phyloP scores from a whole-genome alignment of 2,888 invertebrate species.

The Spatulosminthurus flaviceps region DNA sequence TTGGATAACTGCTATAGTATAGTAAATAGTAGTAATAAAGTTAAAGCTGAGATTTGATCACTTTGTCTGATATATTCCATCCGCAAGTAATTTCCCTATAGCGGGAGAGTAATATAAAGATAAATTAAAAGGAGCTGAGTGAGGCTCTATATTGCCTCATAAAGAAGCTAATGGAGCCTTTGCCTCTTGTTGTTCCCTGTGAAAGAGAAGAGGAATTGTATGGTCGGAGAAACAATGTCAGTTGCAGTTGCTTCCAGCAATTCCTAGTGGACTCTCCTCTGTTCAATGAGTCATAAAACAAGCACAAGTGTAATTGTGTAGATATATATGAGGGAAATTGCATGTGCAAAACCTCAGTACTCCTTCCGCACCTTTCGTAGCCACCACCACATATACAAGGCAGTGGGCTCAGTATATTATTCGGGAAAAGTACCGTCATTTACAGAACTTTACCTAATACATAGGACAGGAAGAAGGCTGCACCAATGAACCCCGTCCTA shows the following conservation, averaged over 20 bases:
- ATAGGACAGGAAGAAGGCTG: not conserved
- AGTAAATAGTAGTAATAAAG: too few relatives aligned
- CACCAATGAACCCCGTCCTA: not conserved
- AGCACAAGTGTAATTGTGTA: slow-evolving; percentile 28
- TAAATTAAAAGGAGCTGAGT: not conserved
- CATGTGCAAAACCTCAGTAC: slow-evolving; percentile 34
- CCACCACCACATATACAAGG: not conserved
- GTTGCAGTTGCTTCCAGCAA: slow-evolving; percentile 30
- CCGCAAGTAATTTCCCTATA: not conserved
- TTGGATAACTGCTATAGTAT: too few relatives aligned
- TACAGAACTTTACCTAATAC: not conserved
- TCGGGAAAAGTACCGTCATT: not conserved
- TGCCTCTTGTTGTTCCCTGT: not conserved
- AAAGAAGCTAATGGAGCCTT: slow-evolving; percentile 33
- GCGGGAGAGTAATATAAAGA: not conserved
- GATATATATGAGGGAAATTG: slow-evolving; percentile 30
- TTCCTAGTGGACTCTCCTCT: slow-evolving; percentile 33
- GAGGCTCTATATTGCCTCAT: slow-evolving; percentile 24
- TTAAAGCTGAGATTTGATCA: not conserved
- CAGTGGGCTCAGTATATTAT: not conserved
- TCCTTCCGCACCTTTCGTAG: not conserved
- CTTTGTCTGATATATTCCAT: not conserved
- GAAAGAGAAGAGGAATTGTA: slow-evolving; percentile 11
- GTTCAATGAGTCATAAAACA: slow-evolving; percentile 40
- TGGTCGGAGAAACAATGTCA: slow-evolving; percentile 39